Evolutionary conservation across 2,888 invertebrate species (phyloP).

Genomic region (Calliopum simillimum): DNA sequence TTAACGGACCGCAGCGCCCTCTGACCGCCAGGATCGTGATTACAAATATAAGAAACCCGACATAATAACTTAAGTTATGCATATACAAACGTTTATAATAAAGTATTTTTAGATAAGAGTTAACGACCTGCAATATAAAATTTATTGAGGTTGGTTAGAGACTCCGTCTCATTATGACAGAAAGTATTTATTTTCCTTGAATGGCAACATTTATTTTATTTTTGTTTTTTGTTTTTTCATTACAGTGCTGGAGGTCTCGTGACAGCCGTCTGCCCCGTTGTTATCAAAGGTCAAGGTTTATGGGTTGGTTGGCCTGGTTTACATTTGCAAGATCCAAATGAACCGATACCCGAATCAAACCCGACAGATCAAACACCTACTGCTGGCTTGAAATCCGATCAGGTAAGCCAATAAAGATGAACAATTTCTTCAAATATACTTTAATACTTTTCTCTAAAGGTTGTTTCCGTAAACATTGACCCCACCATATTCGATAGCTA

Average conservation of each 20-base stretch:
- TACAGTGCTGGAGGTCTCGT: slow-evolving; percentile 89
- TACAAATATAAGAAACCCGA: background rate
- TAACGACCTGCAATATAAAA: slow-evolving; percentile 10
- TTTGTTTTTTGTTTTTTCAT: slow-evolving; percentile 38
- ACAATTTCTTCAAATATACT: background rate
- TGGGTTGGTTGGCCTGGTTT: slow-evolving; percentile 95
- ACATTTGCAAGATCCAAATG: slow-evolving; percentile 80
- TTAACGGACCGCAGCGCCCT: slow-evolving; percentile 20
- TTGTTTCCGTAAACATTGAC: slow-evolving; percentile 83
- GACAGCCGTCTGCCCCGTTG: slow-evolving; percentile 91
- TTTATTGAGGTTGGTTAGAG: slow-evolving; percentile 18
- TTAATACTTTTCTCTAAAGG: slow-evolving; percentile 67
- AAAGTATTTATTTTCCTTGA: background rate
- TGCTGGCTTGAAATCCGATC: slow-evolving; percentile 84
- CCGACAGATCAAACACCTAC: slow-evolving; percentile 88
- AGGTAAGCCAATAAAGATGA: slow-evolving; percentile 69
- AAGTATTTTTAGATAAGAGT: slow-evolving; percentile 24
- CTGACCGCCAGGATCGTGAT: slow-evolving; percentile 15
- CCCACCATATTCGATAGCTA: slow-evolving; percentile 84
- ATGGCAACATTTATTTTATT: background rate
- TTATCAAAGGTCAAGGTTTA: slow-evolving; percentile 83
- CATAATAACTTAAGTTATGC: too few relatives aligned
- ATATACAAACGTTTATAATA: background rate
- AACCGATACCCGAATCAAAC: slow-evolving; percentile 87
- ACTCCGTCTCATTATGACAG: background rate